Percentiles rank a stretch among this genome's conserved stretches.
Evolutionary conservation across 2,113 vertebrate species (phyloP).

Genomic region (Tonatia bakeri): DNA sequence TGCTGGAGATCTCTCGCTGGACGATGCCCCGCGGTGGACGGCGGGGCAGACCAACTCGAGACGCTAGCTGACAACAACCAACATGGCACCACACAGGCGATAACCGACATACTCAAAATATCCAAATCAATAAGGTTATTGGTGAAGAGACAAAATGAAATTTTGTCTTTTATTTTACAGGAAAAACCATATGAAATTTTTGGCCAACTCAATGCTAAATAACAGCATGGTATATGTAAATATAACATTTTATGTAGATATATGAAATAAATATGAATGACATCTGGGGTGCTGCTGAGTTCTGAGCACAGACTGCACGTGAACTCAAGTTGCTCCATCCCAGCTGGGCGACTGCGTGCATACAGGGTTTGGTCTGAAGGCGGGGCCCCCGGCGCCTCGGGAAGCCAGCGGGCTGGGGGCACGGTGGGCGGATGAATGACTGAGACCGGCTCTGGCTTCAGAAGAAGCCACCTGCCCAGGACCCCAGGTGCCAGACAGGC

Average conservation of each 20-base stretch:
- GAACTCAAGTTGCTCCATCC: not conserved
- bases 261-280: not conserved
- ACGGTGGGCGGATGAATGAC: fast-evolving
- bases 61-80: too few relatives aligned
- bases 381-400: fast-evolving
- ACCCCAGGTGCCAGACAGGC: fast-evolving
- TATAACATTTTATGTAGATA: not conserved
- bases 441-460: not conserved
- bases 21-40: too few relatives aligned
- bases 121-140: too few relatives aligned
- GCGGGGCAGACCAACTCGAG: too few relatives aligned
- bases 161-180: too few relatives aligned
- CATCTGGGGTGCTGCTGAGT: not conserved
- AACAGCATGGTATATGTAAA: not conserved
- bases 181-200: too few relatives aligned
- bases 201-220: too few relatives aligned
- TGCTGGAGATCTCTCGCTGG: too few relatives aligned
- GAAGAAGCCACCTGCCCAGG: not conserved
- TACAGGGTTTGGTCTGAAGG: fast-evolving
- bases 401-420: not conserved
- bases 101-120: too few relatives aligned
- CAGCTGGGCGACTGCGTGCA: not conserved
- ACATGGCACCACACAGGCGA: too few relatives aligned
- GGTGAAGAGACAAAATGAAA: too few relatives aligned
- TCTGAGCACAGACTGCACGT: not conserved